Base-by-base conservation (phyloP, 2,797 vertebrate species). In the Rhabdophis nuchalis region DNA sequence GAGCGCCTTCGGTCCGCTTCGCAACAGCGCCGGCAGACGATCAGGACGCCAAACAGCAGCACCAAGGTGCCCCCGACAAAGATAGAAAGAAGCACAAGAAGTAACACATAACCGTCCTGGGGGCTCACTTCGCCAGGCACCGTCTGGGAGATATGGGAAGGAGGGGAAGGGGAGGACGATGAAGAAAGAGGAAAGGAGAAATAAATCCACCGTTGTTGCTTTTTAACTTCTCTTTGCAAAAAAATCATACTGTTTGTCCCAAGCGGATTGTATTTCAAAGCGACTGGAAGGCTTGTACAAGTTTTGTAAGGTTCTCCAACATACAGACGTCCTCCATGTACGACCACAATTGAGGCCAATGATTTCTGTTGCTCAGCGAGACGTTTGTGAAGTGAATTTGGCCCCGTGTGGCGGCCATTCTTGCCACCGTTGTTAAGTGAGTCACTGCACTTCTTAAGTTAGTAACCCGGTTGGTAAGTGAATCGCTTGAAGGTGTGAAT, bases 21-120 rank as follows among this genome's bases (percentile, higher is more conserved):
- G 85, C 98, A 98, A 97, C 98, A 98, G 85, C 98, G 98, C 25
- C 97, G 98, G 95, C 98, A 99, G 94, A 98, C 93, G 90, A 99
- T 98, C 97, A 99, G 97, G 95, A 99, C 95, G 53, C 99, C 97
- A 0, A 98, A 98, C 92, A 99, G 96, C 94, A 98, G 97, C 92
- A 99, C 98, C 94, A 99, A 94, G 0, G 98, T 97, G 93, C 98
- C 99, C 11, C 98, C 98, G 11, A 99, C 97, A 94, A 99, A 98
- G 95, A 99, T 97, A 91, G 98, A 99, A 95, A 99, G 97, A 93
- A 99, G 98, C 94, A 99, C 98, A 93, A 99, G 96, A 91, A 99
- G 97, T 93, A 99, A 97, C 95, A 98, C 97, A n/a, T 98, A 98
- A 95, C 98, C 98, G 97, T 99, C 98, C 96, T 98, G 97, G 91